These are phyloP conservation scores for Coronaproctus castanopsis DNA, from an alignment of 2,888 invertebrate species.

Conservation along the genomic window DNA sequence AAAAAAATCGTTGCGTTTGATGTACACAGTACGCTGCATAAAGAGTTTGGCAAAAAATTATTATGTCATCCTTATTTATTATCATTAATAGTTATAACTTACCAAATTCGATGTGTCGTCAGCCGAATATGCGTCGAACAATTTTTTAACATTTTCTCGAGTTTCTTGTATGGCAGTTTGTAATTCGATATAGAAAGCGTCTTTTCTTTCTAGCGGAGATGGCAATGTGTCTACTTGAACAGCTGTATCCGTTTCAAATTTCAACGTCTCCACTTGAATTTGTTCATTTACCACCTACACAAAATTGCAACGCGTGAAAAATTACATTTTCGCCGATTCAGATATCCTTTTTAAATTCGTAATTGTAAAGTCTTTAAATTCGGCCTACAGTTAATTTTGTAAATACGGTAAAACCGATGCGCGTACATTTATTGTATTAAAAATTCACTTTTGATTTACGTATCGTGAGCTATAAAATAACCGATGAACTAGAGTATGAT, in stretches of 20 bases:
- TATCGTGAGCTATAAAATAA: no score
- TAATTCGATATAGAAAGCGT: conserved; percentile 59
- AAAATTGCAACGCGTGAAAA: conserved; percentile 1
- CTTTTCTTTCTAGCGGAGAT: conserved; percentile 30
- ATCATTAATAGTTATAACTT: no score
- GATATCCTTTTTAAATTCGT: background rate
- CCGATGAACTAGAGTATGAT: no score
- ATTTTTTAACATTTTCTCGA: conserved; percentile 39
- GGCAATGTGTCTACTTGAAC: conserved; percentile 61
- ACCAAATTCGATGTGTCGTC: conserved; percentile 6
- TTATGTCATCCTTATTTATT: no score
- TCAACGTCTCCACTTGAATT: conserved; percentile 50
- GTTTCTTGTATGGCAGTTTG: conserved; percentile 52
- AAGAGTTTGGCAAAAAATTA: no score
- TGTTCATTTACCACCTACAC: conserved; percentile 27
- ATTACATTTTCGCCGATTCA: background rate
- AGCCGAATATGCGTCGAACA: conserved; percentile 29
- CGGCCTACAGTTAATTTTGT: background rate
- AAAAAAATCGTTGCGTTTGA: no score
- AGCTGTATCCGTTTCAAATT: conserved; percentile 52
- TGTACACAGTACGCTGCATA: no score
- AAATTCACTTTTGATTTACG: no score
- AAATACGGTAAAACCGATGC: no score
- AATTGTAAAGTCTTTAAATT: background rate
- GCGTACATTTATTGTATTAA: no score